Conservation (phyloP, 2,888 invertebrate species). For the Aleiodes leptofemur region DNA sequence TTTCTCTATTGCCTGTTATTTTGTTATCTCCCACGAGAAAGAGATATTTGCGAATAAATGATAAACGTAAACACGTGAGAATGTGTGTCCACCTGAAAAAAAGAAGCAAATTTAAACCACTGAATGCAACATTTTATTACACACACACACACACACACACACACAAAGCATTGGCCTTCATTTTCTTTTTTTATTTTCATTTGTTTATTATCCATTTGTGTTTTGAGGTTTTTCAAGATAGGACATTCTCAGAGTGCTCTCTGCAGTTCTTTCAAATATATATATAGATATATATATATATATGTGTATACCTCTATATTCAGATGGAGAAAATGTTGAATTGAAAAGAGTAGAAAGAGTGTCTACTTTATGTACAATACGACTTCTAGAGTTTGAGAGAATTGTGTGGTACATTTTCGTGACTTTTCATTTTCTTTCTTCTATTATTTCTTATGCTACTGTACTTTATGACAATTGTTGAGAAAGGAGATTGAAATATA, state of each 20-base stretch:
- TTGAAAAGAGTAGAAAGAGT: constrained; percentile 14
- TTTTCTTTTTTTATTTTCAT: constrained; percentile 6
- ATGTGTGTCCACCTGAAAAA: too few species aligned
- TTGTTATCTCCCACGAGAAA: not conserved
- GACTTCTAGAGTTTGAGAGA: not conserved
- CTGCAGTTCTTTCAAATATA: too few species aligned
- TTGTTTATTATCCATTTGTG: constrained; percentile 3
- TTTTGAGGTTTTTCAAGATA: constrained; percentile 1
- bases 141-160: too few species aligned
- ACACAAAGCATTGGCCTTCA: not conserved
- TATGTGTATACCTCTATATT: constrained; percentile 8
- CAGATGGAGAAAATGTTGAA: not conserved
- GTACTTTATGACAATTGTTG: not conserved
- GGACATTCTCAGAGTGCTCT: not conserved
- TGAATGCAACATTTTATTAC: constrained; percentile 2
- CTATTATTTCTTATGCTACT: constrained; percentile 15
- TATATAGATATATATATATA: not conserved
- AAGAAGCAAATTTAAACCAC: not conserved
- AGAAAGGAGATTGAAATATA: not conserved
- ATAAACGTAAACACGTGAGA: constrained; percentile 22
- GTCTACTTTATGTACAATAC: constrained; percentile 20
- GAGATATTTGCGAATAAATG: constrained; percentile 12
- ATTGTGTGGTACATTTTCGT: constrained; percentile 26
- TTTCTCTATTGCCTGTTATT: too few species aligned
- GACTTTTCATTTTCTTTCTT: constrained; percentile 30